Base-by-base conservation (phyloP, 2,888 invertebrate genomes). In the Melieria omissa region DNA sequence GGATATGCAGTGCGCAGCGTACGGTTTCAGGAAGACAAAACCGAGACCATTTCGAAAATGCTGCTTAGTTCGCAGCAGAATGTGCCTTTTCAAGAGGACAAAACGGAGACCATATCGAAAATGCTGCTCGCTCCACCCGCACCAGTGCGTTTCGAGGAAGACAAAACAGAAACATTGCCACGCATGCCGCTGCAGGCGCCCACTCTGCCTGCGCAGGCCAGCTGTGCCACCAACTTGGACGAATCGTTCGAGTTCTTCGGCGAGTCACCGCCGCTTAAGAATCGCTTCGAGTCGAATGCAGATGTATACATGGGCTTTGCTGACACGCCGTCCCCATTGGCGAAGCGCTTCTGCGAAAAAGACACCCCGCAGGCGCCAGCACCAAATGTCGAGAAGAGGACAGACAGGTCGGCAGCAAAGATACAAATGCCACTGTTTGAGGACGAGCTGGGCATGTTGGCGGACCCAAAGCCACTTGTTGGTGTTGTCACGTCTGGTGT, bases 21-120 rank as follows among this genome's bases (percentile, higher is more conserved):
- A 60, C 81, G 80, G 10, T 83, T 84, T 58, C 83, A 81, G 71
- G 86, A 86, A 12, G 85, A 85, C 54, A 84, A 81, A 73, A 85
- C 86, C 0, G 85, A 84, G 72, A 86, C 86, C 4, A 74, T 84
- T 41, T 75, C 84, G n/a, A 80, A 79, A 67, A 68, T 80, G 61
- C 67, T 83, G 10, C 61, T 78, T 7, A 70, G 78, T 0, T 75
- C 80, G 8, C 54, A 46, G 8, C 69, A 58, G 45, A 73, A 10
- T 16, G 60, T 62, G 46, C 72, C 71, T 68, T 78, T 77, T 64
- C 75, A 74, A 58, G 80, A 79, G 12, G 79, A 79, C 9, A 77
- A 75, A 65, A 78, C 79, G 0, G 78, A 79, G 49, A 80, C 76
- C 7, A 72, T 79, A 6, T 70, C 79, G 1, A 77, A 76, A 64